Evolutionary conservation across 2,113 vertebrate species (phyloP).

Genomic region (Protomyctophum bolini): DNA sequence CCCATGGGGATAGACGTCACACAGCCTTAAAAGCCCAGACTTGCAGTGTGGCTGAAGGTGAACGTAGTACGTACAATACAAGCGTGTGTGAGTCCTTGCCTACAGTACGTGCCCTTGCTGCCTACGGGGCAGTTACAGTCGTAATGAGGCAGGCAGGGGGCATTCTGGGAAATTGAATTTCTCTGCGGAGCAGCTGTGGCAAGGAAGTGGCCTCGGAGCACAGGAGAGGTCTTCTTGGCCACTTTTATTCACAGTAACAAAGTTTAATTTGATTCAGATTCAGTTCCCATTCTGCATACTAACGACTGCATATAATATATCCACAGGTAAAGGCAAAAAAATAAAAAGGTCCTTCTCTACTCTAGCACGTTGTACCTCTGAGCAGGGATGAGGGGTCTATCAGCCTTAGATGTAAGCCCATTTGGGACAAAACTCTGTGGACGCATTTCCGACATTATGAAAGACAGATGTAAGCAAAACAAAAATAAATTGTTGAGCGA

Average conservation of each 20-base stretch:
- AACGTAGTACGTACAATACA: too few relatives aligned
- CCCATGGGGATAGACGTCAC: slow-evolving; percentile 2
- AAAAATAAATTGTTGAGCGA: too few relatives aligned
- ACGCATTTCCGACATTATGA: too few relatives aligned
- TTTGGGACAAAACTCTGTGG: too few relatives aligned
- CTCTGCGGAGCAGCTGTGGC: slow-evolving; percentile 14
- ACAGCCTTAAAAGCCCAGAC: slow-evolving; percentile 24
- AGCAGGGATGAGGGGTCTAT: too few relatives aligned
- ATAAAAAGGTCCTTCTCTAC: too few relatives aligned
- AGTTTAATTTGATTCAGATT: slow-evolving; percentile 13
- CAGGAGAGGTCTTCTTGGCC: background rate
- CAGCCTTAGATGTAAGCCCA: too few relatives aligned
- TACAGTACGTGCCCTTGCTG: slow-evolving; percentile 1
- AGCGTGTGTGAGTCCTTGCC: too few relatives aligned
- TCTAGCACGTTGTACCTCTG: too few relatives aligned
- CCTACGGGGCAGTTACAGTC: slow-evolving; percentile 21
- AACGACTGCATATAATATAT: slow-evolving; percentile 3
- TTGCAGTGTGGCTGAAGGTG: slow-evolving; percentile 16
- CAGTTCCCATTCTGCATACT: slow-evolving; percentile 3
- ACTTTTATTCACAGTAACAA: slow-evolving; percentile 6
- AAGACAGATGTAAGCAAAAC: too few relatives aligned
- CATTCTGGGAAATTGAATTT: slow-evolving; percentile 19
- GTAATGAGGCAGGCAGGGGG: slow-evolving; percentile 29
- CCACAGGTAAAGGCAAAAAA: slow-evolving; percentile 67
- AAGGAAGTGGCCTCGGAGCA: background rate